These are phyloP conservation scores for Drosophila leonis DNA, from an alignment of 2,888 invertebrate species.

Conservation along the genomic window DNA sequence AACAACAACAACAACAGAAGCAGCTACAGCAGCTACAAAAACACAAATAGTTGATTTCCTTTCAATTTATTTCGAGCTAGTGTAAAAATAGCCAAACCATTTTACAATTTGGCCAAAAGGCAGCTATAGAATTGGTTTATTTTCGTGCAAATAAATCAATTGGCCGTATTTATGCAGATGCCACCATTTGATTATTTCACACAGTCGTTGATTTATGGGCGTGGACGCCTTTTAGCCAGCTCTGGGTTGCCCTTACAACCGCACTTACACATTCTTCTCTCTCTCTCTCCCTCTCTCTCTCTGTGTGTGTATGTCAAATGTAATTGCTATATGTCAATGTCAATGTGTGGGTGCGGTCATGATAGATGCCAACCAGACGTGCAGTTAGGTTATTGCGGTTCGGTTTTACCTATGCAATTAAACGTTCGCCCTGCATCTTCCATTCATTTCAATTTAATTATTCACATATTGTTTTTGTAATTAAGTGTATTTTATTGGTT, in stretches of 20 bases:
- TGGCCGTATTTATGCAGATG: slow-evolving; percentile 76
- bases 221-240: slow-evolving; percentile 17
- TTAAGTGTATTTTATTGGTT: slow-evolving; percentile 15
- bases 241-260: slow-evolving; percentile 15
- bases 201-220: slow-evolving; percentile 73
- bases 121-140: slow-evolving; percentile 59
- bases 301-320: slow-evolving; percentile 55
- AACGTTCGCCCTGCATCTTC: slow-evolving; percentile 23
- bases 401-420: slow-evolving; percentile 30
- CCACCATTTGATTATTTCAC: slow-evolving; percentile 77
- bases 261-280: slow-evolving; percentile 2
- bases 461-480: slow-evolving; percentile 16
- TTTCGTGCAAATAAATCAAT: slow-evolving; percentile 73
- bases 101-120: slow-evolving; percentile 55
- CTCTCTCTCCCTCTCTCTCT: too few relatives aligned
- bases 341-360: slow-evolving; percentile 46
- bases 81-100: slow-evolving; percentile 65
- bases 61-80: slow-evolving; percentile 54
- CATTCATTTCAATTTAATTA: slow-evolving; percentile 16
- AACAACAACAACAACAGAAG: slow-evolving; percentile 10
- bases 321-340: slow-evolving; percentile 79
- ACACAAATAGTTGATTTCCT: slow-evolving; percentile 48
- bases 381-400: slow-evolving; percentile 30
- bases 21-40: background rate
- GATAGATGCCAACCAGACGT: slow-evolving; percentile 44